A percentile compares a stretch with the other conserved stretches of the same genome.
phyloP scores from a whole-genome alignment of 92 coral and sea anemone genomes.

The Virgularia gustaviana region DNA sequence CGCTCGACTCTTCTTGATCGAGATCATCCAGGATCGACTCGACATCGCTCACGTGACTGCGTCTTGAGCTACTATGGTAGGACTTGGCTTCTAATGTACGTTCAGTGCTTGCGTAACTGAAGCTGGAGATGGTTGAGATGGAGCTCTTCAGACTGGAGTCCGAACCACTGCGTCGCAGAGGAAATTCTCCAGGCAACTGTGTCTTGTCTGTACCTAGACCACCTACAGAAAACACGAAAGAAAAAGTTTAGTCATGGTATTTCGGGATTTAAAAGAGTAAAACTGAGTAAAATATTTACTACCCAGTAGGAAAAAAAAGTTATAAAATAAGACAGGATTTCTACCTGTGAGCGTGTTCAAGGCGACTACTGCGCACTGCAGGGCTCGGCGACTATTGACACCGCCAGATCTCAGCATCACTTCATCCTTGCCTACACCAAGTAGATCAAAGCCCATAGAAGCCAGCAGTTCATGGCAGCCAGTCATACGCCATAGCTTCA shows the following conservation, averaged over 20 bases:
- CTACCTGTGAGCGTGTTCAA: slow-evolving; percentile 83
- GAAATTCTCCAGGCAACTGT: slow-evolving; percentile 21
- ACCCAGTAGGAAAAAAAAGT: too few species aligned
- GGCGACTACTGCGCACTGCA: slow-evolving; percentile 89
- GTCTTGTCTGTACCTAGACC: slow-evolving; percentile 30
- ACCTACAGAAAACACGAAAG: not conserved
- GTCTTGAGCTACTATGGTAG: slow-evolving; percentile 33
- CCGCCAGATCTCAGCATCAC: slow-evolving; percentile 96
- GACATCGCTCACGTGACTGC: slow-evolving; percentile 31
- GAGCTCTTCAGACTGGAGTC: slow-evolving; percentile 37
- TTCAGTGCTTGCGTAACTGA: slow-evolving; percentile 34
- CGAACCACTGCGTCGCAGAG: slow-evolving; percentile 15
- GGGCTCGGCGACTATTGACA: slow-evolving; percentile 85
- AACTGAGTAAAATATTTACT: too few species aligned
- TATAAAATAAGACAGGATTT: too few species aligned
- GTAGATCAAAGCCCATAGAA: slow-evolving; percentile 91
- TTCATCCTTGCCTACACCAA: slow-evolving; percentile 97
- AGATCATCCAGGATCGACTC: slow-evolving; percentile 32
- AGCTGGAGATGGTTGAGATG: slow-evolving; percentile 27
- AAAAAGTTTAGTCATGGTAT: too few species aligned
- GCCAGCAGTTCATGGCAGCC: slow-evolving; percentile 99
- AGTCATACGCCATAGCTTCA: slow-evolving; percentile 81
- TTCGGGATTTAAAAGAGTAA: too few species aligned
- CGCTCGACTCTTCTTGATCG: slow-evolving; percentile 35
- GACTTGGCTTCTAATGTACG: slow-evolving; percentile 29